Evolutionary conservation across 2,888 invertebrate species (phyloP).

Genomic region (Troglohyphantes excavatus): DNA sequence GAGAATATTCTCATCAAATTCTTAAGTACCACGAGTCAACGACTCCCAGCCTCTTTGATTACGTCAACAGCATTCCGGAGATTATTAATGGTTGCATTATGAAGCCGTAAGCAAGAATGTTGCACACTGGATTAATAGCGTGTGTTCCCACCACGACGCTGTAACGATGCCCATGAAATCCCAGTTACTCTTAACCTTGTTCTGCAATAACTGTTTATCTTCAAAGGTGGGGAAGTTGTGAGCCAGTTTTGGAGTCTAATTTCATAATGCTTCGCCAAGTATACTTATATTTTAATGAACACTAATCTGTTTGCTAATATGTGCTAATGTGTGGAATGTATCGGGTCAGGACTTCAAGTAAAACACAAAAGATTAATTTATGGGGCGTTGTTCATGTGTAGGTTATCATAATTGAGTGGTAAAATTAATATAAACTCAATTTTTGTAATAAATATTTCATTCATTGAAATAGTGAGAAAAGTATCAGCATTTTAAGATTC

Average conservation of each 20-base stretch:
- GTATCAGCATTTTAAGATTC: no score
- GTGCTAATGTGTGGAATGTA: no score
- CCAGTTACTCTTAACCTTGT: slow-evolving; percentile 37
- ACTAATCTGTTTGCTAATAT: background rate
- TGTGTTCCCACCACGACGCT: slow-evolving; percentile 24
- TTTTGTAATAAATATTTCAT: no score
- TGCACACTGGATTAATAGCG: slow-evolving; percentile 49
- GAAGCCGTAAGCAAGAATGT: slow-evolving; percentile 69
- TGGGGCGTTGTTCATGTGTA: no score
- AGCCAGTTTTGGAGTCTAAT: background rate
- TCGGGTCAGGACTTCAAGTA: no score
- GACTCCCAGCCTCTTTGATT: slow-evolving; percentile 46
- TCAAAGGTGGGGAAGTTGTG: background rate
- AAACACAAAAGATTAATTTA: no score
- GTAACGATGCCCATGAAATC: slow-evolving; percentile 55
- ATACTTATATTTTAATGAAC: background rate
- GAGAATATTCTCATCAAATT: slow-evolving; percentile 43
- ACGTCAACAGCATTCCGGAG: slow-evolving; percentile 67
- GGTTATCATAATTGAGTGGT: no score
- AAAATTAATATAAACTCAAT: no score
- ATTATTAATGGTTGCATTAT: slow-evolving; percentile 70
- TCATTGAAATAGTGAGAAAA: no score
- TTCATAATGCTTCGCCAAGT: background rate
- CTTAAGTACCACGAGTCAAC: slow-evolving; percentile 58
- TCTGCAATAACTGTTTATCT: slow-evolving; percentile 59